These are phyloP conservation scores for Atopsyche davidsoni DNA, from an alignment of 1,140 invertebrate genomes.

Conservation along the genomic window DNA sequence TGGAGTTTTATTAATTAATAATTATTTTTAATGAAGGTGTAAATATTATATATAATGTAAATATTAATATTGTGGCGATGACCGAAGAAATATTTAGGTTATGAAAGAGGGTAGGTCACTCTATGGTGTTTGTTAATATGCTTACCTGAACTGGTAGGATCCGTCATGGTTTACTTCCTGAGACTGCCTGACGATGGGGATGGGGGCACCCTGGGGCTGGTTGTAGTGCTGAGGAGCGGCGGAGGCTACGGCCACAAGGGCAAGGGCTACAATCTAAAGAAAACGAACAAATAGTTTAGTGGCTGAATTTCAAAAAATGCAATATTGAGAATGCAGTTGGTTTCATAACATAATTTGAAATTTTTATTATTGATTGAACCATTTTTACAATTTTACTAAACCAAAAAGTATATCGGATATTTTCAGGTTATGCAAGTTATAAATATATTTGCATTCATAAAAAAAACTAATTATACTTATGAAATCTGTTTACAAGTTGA, in stretches of 20 bases:
- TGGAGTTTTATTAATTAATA: background rate
- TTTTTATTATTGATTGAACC: too few relatives aligned
- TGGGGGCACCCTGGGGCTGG: constrained; percentile 35
- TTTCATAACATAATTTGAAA: too few relatives aligned
- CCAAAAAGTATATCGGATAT: too few relatives aligned
- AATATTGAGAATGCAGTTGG: background rate
- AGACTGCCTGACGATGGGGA: constrained; percentile 52
- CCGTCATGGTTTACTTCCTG: constrained; percentile 61
- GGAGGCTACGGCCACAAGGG: constrained; percentile 36
- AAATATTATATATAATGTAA: background rate
- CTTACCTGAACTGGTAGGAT: constrained; percentile 59
- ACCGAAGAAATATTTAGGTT: constrained; percentile 1
- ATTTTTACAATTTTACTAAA: too few relatives aligned
- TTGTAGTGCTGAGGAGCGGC: constrained; percentile 41
- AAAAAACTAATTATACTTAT: too few relatives aligned
- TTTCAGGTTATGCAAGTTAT: too few relatives aligned
- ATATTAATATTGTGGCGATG: background rate
- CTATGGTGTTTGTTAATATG: background rate
- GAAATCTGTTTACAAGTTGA: too few relatives aligned
- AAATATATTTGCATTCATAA: too few relatives aligned
- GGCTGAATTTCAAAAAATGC: background rate
- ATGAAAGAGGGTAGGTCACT: background rate
- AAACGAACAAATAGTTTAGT: constrained; percentile 8
- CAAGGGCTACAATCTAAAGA: constrained; percentile 39
- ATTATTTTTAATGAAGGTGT: background rate